phyloP scores from a whole-genome alignment of 1,140 invertebrate species.

The Eupristina koningsbergeri region DNA sequence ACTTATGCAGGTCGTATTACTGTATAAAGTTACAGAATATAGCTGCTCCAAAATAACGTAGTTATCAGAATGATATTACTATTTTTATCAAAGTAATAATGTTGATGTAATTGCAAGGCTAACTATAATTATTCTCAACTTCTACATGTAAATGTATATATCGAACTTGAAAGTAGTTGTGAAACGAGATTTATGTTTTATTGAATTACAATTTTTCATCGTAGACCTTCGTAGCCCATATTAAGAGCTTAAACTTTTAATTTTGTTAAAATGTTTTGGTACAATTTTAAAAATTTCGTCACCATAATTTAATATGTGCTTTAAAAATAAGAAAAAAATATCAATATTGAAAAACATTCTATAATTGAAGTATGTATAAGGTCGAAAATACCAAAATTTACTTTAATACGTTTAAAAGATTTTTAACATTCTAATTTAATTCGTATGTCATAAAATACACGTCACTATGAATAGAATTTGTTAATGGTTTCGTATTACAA shows the following conservation, averaged over 20 bases:
- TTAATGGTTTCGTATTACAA: too few relatives aligned
- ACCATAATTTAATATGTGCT: not conserved
- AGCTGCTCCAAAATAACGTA: conserved; percentile 2
- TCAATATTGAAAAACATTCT: too few relatives aligned
- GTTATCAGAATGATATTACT: conserved; percentile 9
- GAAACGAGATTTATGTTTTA: conserved; percentile 12
- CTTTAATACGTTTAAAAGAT: too few relatives aligned
- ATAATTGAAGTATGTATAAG: too few relatives aligned
- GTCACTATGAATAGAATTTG: too few relatives aligned
- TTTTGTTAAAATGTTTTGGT: not conserved
- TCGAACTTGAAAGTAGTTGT: not conserved
- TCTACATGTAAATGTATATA: conserved; percentile 2
- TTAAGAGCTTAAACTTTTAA: not conserved
- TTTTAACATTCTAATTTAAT: too few relatives aligned
- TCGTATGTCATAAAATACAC: too few relatives aligned
- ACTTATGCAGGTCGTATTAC: conserved; percentile 1
- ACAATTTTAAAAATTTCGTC: not conserved
- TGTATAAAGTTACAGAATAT: conserved; percentile 3
- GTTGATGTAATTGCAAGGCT: conserved; percentile 9
- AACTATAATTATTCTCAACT: conserved; percentile 10
- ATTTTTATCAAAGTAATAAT: conserved; percentile 24
- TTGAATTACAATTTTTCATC: conserved; percentile 3
- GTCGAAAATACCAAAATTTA: too few relatives aligned
- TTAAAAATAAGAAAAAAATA: not conserved
- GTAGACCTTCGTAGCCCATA: not conserved